Evolutionary conservation across 2,888 invertebrate genomes (phyloP).

Genomic region (Pristionchus fissidentatus): DNA sequence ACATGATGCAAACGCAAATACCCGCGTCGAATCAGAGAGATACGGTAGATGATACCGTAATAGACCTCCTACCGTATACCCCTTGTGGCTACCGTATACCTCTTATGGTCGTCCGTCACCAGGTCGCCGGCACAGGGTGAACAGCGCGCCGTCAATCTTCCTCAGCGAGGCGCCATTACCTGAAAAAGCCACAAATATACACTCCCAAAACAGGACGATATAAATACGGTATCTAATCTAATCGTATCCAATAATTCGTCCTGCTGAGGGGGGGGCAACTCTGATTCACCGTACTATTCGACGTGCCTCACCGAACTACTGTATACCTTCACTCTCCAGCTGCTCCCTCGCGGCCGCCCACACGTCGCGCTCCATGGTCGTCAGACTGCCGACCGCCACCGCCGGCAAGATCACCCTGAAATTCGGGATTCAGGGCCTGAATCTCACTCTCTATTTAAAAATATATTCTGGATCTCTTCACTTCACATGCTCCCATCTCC

Average conservation of each 20-base stretch:
- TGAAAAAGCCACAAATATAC: not conserved
- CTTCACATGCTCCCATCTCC: no score
- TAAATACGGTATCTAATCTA: no score
- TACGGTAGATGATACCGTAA: no score
- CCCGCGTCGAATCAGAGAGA: no score
- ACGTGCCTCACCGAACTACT: slow-evolving; percentile 42
- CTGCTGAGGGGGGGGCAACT: no score
- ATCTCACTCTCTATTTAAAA: no score
- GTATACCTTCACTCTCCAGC: slow-evolving; percentile 71
- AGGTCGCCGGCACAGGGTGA: slow-evolving; percentile 87
- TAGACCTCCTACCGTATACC: slow-evolving; percentile 39
- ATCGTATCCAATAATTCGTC: no score
- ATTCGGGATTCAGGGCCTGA: no score
- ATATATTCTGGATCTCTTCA: no score
- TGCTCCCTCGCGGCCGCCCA: slow-evolving; percentile 87
- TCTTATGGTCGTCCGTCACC: slow-evolving; percentile 66
- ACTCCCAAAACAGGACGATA: no score
- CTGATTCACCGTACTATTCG: not conserved
- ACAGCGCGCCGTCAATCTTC: slow-evolving; percentile 88
- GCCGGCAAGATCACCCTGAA: slow-evolving; percentile 3
- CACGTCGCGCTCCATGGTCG: slow-evolving; percentile 86
- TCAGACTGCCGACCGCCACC: slow-evolving; percentile 79
- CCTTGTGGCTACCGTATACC: no score
- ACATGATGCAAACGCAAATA: no score
- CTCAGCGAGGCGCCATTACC: slow-evolving; percentile 69